Base-by-base conservation (phyloP, 2,797 vertebrate genomes). In the Setipinna tenuifilis region DNA sequence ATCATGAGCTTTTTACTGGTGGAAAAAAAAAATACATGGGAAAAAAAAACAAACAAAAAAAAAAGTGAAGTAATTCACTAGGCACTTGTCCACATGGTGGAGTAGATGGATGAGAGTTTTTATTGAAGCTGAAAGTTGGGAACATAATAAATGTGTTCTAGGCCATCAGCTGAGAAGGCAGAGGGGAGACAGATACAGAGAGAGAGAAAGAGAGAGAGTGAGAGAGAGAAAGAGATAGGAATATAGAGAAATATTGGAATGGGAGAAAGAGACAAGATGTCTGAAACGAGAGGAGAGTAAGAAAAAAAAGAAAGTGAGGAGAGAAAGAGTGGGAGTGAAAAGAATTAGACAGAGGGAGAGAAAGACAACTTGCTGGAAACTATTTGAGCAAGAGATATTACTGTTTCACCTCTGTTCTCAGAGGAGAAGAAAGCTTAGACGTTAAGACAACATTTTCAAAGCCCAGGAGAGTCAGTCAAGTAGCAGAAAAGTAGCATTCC, bases 141-240 rank as follows among this genome's bases (percentile, higher is more conserved):
- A 82, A 88, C 83, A 82, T 85, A 86, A 89, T 90, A 89, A 86
- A 89, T 86, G 86, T 88, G 84, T 88, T 87, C 25, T 61, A 83
- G 85, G 86, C 87, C 83, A 88, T 87, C 87, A 85, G 84, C 61
- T 75, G 71, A 81, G 75, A 83, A 58, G 65, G 81, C 81, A 41
- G 80, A 31, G 14, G 25, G 62, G 10, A 68, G 62, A 31, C 9
- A 31, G 25, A 11, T 25, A 68, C 23, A 31, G 62, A 31, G 10
- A 31, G 23, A 68, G 23, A 65, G 58, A 59, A 5, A 21, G 58
- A 23, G n/a, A 65, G 65, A 71, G 65, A 31, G 19, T 6, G 21
- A 31, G 10, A 71, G 65, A 68, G 65, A 14, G 68, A 35, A 28
- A 75, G 68, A 19, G 62, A 68, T 3, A 16, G 28, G 21, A 14